phyloP scores from a whole-genome alignment of 1,140 invertebrate species.

The Drosophila pruinosa region DNA sequence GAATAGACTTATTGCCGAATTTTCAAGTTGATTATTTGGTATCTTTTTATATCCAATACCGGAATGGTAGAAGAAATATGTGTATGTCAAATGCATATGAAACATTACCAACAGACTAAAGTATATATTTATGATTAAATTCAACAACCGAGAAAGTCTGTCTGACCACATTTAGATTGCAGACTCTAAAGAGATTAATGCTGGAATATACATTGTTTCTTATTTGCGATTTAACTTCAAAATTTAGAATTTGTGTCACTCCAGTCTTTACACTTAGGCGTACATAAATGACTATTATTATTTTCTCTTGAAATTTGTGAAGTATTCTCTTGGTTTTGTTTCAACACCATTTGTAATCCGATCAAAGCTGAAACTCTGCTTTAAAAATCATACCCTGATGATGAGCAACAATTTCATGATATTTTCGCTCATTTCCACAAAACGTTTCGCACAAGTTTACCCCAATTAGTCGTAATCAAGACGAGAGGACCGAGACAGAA shows the following conservation, averaged over 20 bases:
- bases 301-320: background rate
- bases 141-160: no score
- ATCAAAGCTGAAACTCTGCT: background rate
- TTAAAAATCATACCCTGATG: background rate
- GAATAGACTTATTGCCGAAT: background rate
- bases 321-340: background rate
- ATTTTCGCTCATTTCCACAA: conserved; percentile 34
- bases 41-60: no score
- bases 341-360: background rate
- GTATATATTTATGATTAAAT: no score
- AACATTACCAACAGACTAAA: no score
- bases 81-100: no score
- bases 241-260: background rate
- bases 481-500: background rate
- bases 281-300: background rate
- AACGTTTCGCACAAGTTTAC: conserved; percentile 36
- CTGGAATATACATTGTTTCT: no score
- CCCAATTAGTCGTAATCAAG: conserved; percentile 33
- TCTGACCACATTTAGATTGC: no score
- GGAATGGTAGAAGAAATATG: no score
- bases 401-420: conserved; percentile 7
- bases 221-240: no score
- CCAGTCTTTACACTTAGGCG: background rate
- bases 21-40: no score
- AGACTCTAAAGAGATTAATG: no score